Base-by-base conservation (phyloP, 2,888 invertebrate genomes). In the Allolobophora icterica region DNA sequence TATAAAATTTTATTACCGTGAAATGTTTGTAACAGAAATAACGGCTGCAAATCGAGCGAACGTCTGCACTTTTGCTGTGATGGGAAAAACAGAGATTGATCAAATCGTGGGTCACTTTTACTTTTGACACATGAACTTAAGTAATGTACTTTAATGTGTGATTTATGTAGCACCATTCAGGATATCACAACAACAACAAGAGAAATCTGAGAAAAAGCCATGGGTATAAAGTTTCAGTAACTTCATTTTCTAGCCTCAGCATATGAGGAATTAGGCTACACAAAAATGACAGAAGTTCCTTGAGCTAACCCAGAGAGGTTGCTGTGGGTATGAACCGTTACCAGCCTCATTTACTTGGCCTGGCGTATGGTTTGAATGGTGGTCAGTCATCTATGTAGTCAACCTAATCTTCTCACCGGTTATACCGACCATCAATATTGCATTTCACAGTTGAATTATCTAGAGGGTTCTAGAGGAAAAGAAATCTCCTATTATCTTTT, bases 11-110 rank as follows among this genome's bases (percentile, higher is more conserved):
- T 42, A 38, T 38, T 15, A 24, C 13, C 13, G 24, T 38, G 21
- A 89, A n/a, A 89, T 89, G 19, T 89, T 89, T 38, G 84, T 92
- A 93, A n/a, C 93, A 95, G 95, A 95, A 93, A 94, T 95, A 34
- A 95, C 95, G 1, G 95, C 95, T 19, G 95, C 95, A 21, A 95
- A 95, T 93, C 94, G 94, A 91, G 94, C 94, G 6, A 94, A 95
- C 93, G 95, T 95, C 24, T 95, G 95, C 92, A 95, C 95, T 0
- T 95, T 93, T 92, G 94, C 95, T 90, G 94, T 95, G 45, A 93
- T 94, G 40, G 93, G 94, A 91, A 93, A 93, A 33, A 94, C 93
- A 33, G 94, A 94, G 84, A 94, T 95, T 45, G 94, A 95, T 91
- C 95, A 95, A 92, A 95, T 95, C 35, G 95, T 95, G 94, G 93